These are phyloP conservation scores for Origma solitaria DNA, from an alignment of 2,113 vertebrate species.

Conservation along the genomic window DNA sequence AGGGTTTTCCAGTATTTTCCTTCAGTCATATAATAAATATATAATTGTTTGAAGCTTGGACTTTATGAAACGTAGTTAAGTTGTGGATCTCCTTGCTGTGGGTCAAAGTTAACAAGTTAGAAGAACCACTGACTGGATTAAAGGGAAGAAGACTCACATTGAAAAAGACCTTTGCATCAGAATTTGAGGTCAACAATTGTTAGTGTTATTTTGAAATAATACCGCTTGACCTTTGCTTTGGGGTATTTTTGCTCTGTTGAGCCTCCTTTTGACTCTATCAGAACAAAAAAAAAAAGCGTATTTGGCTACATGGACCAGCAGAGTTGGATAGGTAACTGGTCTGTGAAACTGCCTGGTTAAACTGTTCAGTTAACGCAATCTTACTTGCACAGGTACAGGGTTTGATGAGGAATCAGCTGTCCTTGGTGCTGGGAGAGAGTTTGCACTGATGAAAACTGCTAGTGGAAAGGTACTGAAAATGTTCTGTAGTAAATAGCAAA, in stretches of 20 bases:
- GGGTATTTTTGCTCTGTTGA: background rate
- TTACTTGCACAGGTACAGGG: slow-evolving; percentile 84
- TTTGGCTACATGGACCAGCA: background rate
- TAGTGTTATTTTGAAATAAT: background rate
- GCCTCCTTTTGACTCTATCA: background rate
- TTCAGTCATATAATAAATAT: background rate
- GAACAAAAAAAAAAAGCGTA: background rate
- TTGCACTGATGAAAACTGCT: slow-evolving; percentile 97
- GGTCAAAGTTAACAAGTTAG: background rate
- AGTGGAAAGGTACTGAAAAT: slow-evolving; percentile 88
- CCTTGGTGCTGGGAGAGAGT: slow-evolving; percentile 95
- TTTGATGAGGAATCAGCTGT: slow-evolving; percentile 97
- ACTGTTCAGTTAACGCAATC: background rate
- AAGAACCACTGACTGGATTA: background rate
- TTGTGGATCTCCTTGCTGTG: background rate
- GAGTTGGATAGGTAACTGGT: background rate
- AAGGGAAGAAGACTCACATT: background rate
- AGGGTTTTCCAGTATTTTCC: background rate
- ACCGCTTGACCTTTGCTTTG: background rate
- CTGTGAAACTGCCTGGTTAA: background rate
- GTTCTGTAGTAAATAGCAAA: background rate
- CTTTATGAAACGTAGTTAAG: background rate
- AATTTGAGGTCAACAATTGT: background rate
- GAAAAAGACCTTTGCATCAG: background rate
- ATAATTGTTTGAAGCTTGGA: background rate